Conservation (phyloP, 2,888 invertebrate species). For the Stenodema calcarata region DNA sequence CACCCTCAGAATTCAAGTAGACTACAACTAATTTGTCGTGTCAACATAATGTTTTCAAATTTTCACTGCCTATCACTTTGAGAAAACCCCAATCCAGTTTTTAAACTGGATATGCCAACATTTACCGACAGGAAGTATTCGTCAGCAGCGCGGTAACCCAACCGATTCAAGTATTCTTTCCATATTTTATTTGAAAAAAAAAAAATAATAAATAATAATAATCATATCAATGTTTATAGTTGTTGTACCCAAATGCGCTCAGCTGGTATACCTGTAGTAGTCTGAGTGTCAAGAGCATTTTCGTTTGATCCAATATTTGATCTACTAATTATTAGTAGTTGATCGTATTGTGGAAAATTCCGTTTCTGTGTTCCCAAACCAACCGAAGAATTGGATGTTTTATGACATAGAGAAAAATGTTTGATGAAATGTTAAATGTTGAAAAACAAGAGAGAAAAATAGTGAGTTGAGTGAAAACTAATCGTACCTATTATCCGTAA, state of each 20-base stretch:
- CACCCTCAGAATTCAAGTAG: too few relatives aligned
- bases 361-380: background rate
- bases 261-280: background rate
- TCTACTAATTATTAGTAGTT: too few relatives aligned
- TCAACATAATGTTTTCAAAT: too few relatives aligned
- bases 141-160: background rate
- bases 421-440: background rate
- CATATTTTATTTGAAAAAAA: background rate
- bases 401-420: background rate
- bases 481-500: slow-evolving; percentile 21
- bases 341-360: background rate
- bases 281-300: background rate
- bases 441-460: background rate
- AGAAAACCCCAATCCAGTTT: background rate
- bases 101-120: background rate
- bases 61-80: background rate
- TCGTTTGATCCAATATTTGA: background rate
- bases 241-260: slow-evolving; percentile 7
- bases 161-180: background rate
- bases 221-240: slow-evolving; percentile 17
- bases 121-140: too few relatives aligned
- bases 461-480: background rate
- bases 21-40: too few relatives aligned
- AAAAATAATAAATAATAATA: too few relatives aligned
- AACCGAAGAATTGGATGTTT: background rate